Base-by-base conservation (phyloP, 2,113 vertebrate genomes). In the Dascyllus trimaculatus region DNA sequence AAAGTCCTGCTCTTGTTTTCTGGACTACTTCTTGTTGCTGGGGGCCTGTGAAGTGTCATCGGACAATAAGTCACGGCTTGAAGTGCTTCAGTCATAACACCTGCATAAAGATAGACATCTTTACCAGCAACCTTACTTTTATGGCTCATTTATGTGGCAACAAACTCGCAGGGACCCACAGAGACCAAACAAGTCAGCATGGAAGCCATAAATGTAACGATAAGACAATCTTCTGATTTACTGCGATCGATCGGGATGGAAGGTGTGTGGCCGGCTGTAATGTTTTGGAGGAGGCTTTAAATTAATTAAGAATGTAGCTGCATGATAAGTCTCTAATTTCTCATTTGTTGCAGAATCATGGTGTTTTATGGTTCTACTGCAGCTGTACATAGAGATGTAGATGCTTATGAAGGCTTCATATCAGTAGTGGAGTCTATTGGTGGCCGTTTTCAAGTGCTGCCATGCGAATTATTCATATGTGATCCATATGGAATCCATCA, bases 101-200 rank as follows among this genome's bases (percentile, higher is more conserved):
- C 93, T 93, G 92, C 93, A 94, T 93, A 88, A 85, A 94, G 93
- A 95, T 93, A 91, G 57, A 79, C 81, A 94, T 94, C 93, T 94
- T 91, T 84, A 85, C 84, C 82, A 86, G 90, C 90, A 86, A 90
- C 79, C 88, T 75, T 74, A 82, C 80, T 88, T 91, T 91, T 92
- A 93, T 85, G 87, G 85, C 90, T 90, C 90, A 90, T 92, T 93
- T 92, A 90, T 92, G 82, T 91, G 87, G 88, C 90, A 91, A 91
- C 90, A 91, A 84, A 79, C 86, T 89, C n/a, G 21, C 80, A 78
- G 40, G 74, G 75, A 78, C 79, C 65, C 70, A 63, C 60, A 78
- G 67, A 80, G 78, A 82, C 74, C 62, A 83, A 90, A 87, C 84
- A 72, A 80, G 61, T 73, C 29, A 22, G 66, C 74, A 45, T 4